Conservation (phyloP, 2,797 vertebrate genomes). For the Mus spretus region DNA sequence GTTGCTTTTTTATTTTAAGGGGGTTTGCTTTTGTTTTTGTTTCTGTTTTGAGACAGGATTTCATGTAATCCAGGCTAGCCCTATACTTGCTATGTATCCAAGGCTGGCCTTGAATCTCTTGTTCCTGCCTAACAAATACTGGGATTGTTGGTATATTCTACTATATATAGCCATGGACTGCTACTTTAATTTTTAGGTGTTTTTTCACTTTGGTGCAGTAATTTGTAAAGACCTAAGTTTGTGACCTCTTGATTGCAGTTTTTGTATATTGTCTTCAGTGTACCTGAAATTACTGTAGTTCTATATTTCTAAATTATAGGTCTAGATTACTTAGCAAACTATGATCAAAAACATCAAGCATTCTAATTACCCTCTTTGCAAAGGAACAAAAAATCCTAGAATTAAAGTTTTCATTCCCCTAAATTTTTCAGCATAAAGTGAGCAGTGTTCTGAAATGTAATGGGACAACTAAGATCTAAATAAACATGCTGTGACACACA, state of each 20-base stretch:
- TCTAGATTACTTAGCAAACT: constrained; percentile 60
- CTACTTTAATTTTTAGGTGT: neutral
- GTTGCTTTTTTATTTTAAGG: neutral
- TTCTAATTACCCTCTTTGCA: constrained; percentile 63
- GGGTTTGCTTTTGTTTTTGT: neutral
- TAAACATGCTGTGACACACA: neutral
- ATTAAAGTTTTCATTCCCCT: constrained; percentile 29
- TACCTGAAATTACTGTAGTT: constrained; percentile 52
- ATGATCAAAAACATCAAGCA: constrained; percentile 40
- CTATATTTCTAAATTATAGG: constrained; percentile 63
- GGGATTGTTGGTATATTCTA: neutral
- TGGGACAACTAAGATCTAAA: constrained; percentile 40
- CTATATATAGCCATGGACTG: neutral
- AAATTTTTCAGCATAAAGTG: constrained; percentile 45
- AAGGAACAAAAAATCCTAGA: constrained; percentile 52
- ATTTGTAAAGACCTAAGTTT: neutral
- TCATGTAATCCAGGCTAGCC: neutral
- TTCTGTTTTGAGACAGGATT: neutral
- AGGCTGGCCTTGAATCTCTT: neutral
- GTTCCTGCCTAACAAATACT: neutral
- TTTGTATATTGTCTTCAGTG: constrained; percentile 42
- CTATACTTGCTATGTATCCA: neutral
- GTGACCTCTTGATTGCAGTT: neutral
- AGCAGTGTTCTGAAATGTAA: neutral
- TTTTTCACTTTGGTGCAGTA: neutral